These are phyloP conservation scores for Oncorhynchus nerka DNA, from an alignment of 2,113 vertebrate species.

Conservation along the genomic window DNA sequence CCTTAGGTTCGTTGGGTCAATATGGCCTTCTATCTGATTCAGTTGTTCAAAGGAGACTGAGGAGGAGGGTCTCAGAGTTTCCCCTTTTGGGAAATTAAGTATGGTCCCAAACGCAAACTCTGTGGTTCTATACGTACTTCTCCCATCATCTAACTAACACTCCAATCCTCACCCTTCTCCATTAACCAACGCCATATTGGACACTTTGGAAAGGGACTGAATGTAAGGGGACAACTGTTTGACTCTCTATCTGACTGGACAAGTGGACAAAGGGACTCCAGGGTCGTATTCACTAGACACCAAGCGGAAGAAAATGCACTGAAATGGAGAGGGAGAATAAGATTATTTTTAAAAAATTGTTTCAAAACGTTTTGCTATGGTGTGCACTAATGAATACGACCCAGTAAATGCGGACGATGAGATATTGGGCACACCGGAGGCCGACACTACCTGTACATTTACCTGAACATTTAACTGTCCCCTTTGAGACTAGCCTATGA, in stretches of 20 bases:
- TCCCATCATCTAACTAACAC: neutral
- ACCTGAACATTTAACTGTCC: conserved; percentile 41
- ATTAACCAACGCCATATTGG: neutral
- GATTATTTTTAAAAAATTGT: too few relatives aligned
- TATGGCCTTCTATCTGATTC: neutral
- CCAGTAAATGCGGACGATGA: conserved; percentile 10
- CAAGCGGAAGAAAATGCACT: too few relatives aligned
- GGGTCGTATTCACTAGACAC: too few relatives aligned
- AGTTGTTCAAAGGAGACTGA: neutral
- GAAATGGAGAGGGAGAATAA: too few relatives aligned
- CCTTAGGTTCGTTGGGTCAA: too few relatives aligned
- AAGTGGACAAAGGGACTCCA: neutral
- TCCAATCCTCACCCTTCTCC: neutral
- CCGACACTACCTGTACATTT: conserved; percentile 19
- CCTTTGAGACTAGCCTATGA: neutral
- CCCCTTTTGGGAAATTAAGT: neutral
- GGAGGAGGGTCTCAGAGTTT: neutral
- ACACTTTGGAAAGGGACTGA: neutral
- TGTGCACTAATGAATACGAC: too few relatives aligned
- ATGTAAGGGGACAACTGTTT: neutral
- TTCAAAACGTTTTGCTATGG: too few relatives aligned
- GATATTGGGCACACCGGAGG: conserved; percentile 12
- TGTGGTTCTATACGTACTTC: neutral
- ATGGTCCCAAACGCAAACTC: neutral
- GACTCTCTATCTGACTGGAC: neutral